Evolutionary conservation across 2,888 invertebrate genomes (phyloP).

Genomic region (Trypoxylon attenuatum): DNA sequence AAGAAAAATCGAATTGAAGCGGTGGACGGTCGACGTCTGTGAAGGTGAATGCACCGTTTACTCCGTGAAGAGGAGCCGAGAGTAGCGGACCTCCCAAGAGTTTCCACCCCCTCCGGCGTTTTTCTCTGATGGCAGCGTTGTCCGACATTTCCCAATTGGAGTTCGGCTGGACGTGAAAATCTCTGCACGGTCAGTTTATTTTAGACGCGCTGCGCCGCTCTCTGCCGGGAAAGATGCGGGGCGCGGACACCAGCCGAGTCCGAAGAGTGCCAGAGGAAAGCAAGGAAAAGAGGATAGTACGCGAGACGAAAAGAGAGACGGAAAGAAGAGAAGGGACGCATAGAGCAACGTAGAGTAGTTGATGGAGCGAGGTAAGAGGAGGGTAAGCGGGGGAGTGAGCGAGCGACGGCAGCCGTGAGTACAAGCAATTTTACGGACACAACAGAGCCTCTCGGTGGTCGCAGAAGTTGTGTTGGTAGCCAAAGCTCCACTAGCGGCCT

Average conservation of each 20-base stretch:
- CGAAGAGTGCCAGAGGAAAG: conserved; percentile 15
- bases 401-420: conserved; percentile 41
- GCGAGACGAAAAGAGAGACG: conserved; percentile 1
- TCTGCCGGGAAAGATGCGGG: conserved; percentile 26
- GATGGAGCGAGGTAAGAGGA: conserved; percentile 2
- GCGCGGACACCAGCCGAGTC: conserved; percentile 21
- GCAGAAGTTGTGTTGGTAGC: conserved; percentile 40
- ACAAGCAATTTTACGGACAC: conserved; percentile 64
- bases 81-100: conserved; percentile 34
- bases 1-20: conserved; percentile 32
- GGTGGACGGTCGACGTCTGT: conserved; percentile 21
- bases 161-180: conserved; percentile 52
- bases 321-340: conserved; percentile 18
- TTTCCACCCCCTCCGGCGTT: conserved; percentile 24
- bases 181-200: conserved; percentile 59
- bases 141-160: conserved; percentile 52
- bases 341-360: not conserved
- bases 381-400: conserved; percentile 19
- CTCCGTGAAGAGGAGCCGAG: conserved; percentile 27
- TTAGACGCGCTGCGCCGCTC: conserved; percentile 42
- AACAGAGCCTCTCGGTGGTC: conserved; percentile 52
- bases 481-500: conserved; percentile 32
- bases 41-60: conserved; percentile 39
- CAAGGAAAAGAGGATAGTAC: not conserved
- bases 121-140: conserved; percentile 21